Base-by-base conservation (phyloP, 2,797 vertebrate species). In the Sylvilagus floridanus region DNA sequence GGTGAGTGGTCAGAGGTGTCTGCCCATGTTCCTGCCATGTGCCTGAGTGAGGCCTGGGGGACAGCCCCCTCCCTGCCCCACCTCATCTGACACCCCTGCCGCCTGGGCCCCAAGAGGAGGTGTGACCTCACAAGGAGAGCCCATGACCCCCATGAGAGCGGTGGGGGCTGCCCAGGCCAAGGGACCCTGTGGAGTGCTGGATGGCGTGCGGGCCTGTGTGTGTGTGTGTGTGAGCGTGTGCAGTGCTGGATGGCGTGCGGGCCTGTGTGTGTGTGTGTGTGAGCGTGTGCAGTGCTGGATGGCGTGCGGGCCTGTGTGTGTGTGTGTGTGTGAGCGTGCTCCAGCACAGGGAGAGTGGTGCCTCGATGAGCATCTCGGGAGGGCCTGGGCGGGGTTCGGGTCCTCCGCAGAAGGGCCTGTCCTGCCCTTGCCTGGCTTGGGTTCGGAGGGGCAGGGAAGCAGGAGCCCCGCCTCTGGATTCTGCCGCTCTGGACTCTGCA, bases 151-250 rank as follows among this genome's bases (percentile, higher is more conserved):
- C 10, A 35, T 17, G n/a, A 69, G 35, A 50, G 57, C 3, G 19
- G 21, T 81, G n/a, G n/a, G n/a, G 76, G 81, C 81, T 42, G 42
- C 35, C 71, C 32, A 4, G 13, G 52, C 28, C 42, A 3, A 3
- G 5, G n/a, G 26, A 1, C 75, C 72, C 13, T 7, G 8, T 0
- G 11, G 7, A 6, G 4, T 11, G 17, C 42, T 0, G 2, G 32
- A 6, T n/a, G 2, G 8, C 9, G 4, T 4, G 22, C 1, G 5
- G 4, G 8, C 12, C 28, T 16, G 4, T 2, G 3, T 9, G 2
- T 14, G 2, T 14, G 26, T 37, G 37, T 37, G 37, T 37, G 37
- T 37, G 37, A 4, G 37, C 5, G 37, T 37, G 37, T 37, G 37
- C 37, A 37, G 37, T 37, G 37, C 37, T 37, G 37, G 37, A 37